Evolutionary conservation across 2,113 vertebrate genomes (phyloP).

Genomic region (Uria aalge): DNA sequence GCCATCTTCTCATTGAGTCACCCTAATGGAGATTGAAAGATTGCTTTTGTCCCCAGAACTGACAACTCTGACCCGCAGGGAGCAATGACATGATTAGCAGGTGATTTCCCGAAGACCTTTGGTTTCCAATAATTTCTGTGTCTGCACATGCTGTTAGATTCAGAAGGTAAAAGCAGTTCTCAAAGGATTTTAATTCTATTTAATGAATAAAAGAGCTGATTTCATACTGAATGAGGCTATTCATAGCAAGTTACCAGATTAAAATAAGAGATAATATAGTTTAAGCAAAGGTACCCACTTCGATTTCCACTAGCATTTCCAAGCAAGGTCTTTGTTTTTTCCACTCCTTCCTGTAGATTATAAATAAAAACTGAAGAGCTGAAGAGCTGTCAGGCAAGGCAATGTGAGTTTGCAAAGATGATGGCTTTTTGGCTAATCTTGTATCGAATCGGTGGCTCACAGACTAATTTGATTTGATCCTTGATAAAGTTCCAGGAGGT

Average conservation of each 20-base stretch:
- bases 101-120: background rate
- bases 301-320: background rate
- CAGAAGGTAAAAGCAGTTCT: background rate
- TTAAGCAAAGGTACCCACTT: background rate
- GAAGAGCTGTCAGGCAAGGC: background rate
- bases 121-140: background rate
- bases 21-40: background rate
- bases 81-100: background rate
- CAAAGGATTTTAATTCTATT: background rate
- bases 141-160: background rate
- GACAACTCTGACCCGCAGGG: background rate
- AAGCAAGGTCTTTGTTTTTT: background rate
- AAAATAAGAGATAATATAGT: background rate
- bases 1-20: rapidly evolving
- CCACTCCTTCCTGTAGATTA: background rate
- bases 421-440: background rate
- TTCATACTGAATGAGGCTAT: background rate
- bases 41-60: background rate
- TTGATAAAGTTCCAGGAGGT: background rate
- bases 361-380: background rate
- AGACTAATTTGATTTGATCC: background rate
- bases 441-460: background rate
- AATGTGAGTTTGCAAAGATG: background rate
- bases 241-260: background rate
- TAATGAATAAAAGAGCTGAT: background rate